Evolutionary conservation across 1,140 invertebrate species (phyloP).

Genomic region (Brachystomella parvula): DNA sequence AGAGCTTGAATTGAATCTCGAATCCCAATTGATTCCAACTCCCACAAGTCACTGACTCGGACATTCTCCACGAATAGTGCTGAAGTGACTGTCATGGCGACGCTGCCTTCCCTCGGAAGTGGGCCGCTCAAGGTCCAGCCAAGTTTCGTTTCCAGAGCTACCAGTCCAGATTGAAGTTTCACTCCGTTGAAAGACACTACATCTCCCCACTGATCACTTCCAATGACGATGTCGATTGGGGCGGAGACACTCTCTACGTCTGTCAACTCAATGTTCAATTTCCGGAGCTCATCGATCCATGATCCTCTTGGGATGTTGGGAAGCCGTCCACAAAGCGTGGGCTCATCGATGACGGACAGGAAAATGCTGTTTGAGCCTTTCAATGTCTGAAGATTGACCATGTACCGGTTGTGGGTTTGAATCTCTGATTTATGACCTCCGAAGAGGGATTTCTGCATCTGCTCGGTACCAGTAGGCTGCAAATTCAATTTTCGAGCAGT

Average conservation of each 20-base stretch:
- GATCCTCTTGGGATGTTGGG: background rate
- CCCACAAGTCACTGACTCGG: conserved; percentile 41
- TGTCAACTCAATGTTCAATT: background rate
- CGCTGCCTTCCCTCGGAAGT: background rate
- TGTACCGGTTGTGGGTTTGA: background rate
- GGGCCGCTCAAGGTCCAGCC: conserved; percentile 12
- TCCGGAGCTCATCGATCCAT: background rate
- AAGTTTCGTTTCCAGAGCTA: conserved; percentile 6
- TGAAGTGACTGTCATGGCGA: background rate
- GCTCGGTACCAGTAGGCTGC: background rate
- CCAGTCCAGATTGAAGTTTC: background rate
- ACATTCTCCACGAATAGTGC: conserved; percentile 11
- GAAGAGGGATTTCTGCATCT: background rate
- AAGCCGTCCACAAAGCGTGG: background rate
- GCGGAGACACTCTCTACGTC: background rate
- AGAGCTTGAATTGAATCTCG: conserved; percentile 39
- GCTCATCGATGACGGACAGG: background rate
- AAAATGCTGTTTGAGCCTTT: background rate
- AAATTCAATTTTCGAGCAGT: background rate
- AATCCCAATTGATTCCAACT: conserved; percentile 42
- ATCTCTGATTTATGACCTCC: background rate
- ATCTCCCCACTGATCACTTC: conserved; percentile 10
- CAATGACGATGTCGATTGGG: conserved; percentile 13
- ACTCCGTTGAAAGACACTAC: conserved; percentile 1
- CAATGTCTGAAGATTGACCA: background rate